Evolutionary conservation across 2,113 vertebrate genomes (phyloP).

Genomic region (Protobothrops mucrosquamatus): DNA sequence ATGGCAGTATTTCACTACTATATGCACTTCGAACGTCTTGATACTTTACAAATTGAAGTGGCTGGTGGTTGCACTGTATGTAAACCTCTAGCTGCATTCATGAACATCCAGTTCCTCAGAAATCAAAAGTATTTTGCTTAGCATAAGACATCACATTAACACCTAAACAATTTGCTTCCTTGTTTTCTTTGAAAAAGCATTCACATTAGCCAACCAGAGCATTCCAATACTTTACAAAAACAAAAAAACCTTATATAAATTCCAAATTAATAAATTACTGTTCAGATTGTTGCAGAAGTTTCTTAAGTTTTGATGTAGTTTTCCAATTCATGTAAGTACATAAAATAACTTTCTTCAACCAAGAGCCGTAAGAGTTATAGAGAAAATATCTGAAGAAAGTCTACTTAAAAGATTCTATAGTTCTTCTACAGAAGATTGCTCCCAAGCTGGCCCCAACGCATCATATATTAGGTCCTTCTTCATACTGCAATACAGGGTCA

Average conservation of each 20-base stretch:
- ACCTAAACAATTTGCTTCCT: slow-evolving; percentile 2
- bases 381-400: slow-evolving; percentile 60
- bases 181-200: slow-evolving; percentile 29
- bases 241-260: slow-evolving; percentile 48
- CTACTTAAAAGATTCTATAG: slow-evolving; percentile 29
- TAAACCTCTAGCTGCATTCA: slow-evolving; percentile 8
- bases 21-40: rapidly evolving
- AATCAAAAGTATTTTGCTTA: not conserved
- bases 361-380: slow-evolving; percentile 25
- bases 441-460: slow-evolving; percentile 41
- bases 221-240: slow-evolving; percentile 41
- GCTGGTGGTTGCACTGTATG: not conserved
- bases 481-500: slow-evolving; percentile 28
- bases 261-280: slow-evolving; percentile 74
- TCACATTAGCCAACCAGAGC: slow-evolving; percentile 60
- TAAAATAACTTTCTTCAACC: slow-evolving; percentile 59
- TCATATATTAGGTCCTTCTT: not conserved
- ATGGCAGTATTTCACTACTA: slow-evolving; percentile 7
- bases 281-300: slow-evolving; percentile 59
- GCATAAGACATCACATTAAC: slow-evolving; percentile 20
- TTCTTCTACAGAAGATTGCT: slow-evolving; percentile 50
- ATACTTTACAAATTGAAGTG: slow-evolving; percentile 12
- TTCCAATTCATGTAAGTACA: slow-evolving; percentile 42
- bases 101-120: slow-evolving; percentile 12
- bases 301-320: slow-evolving; percentile 60